Evolutionary conservation across 2,888 invertebrate genomes (phyloP).

Genomic region (Caenorhabditis sinica): DNA sequence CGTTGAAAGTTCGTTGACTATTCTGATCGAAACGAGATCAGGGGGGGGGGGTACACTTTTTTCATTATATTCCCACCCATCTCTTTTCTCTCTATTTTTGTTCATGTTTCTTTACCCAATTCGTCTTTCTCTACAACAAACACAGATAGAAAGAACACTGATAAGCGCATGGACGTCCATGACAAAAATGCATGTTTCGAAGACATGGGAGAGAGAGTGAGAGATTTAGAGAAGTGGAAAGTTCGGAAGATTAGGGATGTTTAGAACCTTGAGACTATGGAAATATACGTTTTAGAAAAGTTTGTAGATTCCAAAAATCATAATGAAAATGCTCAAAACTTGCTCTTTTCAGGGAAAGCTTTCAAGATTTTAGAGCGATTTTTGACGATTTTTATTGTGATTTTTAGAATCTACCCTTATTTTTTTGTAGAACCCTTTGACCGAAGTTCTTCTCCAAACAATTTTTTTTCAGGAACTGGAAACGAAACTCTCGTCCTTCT

Average conservation of each 20-base stretch:
- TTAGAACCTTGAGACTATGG: background rate
- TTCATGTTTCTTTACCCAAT: background rate
- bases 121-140: constrained; percentile 1
- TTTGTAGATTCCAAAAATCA: too few relatives aligned
- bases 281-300: background rate
- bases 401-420: too few relatives aligned
- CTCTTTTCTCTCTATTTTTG: constrained; percentile 11
- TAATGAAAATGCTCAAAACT: too few relatives aligned
- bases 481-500: constrained; percentile 73
- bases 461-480: constrained; percentile 67
- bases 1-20: constrained; percentile 39
- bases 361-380: too few relatives aligned
- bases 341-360: too few relatives aligned
- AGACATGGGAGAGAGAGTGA: constrained; percentile 25
- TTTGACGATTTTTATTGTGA: too few relatives aligned
- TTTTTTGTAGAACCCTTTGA: too few relatives aligned
- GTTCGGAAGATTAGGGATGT: constrained; percentile 12
- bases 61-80: background rate
- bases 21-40: background rate
- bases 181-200: constrained; percentile 41
- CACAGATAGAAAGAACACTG: constrained; percentile 28
- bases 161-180: constrained; percentile 36
- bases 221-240: constrained; percentile 17
- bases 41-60: background rate
- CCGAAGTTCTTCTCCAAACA: too few relatives aligned